A percentile compares a stretch with the other conserved stretches of the same genome.
These are phyloP conservation scores for Halesus radiatus DNA, from an alignment of 1,140 invertebrate species.

Conservation along the genomic window DNA sequence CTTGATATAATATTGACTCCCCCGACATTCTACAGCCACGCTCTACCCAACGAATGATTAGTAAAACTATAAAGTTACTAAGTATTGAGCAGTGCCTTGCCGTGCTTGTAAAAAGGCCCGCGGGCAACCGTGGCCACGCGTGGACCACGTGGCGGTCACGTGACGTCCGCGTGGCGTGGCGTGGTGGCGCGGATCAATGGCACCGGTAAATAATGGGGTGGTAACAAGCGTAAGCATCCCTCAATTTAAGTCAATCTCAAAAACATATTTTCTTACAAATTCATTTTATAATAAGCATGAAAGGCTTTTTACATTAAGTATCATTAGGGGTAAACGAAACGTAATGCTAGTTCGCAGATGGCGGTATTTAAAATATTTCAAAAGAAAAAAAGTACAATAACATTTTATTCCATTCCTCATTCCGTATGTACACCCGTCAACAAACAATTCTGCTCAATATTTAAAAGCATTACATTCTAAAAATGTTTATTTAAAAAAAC, in stretches of 20 bases:
- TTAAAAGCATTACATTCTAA: no score
- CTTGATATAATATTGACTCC: background rate
- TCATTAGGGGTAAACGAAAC: no score
- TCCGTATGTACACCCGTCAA: no score
- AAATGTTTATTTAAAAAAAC: no score
- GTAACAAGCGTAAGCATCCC: background rate
- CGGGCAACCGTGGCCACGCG: constrained; percentile 22
- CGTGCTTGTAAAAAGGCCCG: constrained; percentile 6
- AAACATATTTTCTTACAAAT: no score
- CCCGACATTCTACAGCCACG: background rate
- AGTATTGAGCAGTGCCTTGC: background rate
- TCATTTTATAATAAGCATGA: no score
- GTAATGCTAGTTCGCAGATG: no score
- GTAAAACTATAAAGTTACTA: constrained; percentile 37
- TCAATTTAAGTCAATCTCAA: background rate
- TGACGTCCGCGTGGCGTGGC: constrained; percentile 12
- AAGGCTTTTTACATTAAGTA: no score
- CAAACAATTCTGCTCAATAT: no score
- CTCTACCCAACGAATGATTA: constrained; percentile 40
- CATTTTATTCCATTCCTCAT: no score
- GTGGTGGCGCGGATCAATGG: constrained; percentile 2
- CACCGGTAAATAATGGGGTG: background rate
- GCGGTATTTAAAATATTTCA: no score
- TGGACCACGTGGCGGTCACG: constrained; percentile 25
- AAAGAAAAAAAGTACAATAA: no score